Evolutionary conservation across 2,113 vertebrate genomes (phyloP).

Genomic region (Orycteropus afer): DNA sequence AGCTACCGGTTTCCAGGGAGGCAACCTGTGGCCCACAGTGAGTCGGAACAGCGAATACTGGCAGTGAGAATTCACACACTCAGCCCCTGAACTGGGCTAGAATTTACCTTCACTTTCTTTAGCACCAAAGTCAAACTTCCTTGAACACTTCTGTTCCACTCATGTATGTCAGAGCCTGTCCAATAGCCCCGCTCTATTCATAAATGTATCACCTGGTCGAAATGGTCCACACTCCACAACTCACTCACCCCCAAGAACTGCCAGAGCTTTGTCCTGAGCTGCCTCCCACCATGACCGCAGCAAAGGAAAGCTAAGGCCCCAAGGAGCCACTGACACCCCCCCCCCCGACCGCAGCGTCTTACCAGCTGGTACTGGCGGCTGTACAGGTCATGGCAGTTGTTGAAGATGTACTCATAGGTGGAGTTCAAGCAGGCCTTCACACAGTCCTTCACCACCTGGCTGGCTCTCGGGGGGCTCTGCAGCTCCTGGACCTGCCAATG

Average conservation of each 20-base stretch:
- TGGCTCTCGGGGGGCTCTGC: constrained; percentile 97
- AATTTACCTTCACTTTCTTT: constrained; percentile 32
- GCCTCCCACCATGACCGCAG: background rate
- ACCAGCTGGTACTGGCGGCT: constrained; percentile 94
- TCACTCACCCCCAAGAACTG: background rate
- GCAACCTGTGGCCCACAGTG: background rate
- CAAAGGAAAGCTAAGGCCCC: constrained; percentile 19
- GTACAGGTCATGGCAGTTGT: constrained; percentile 97
- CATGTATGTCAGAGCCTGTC: background rate
- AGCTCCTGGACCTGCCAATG: constrained; percentile 94
- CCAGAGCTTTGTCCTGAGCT: constrained; percentile 35
- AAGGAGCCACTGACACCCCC: background rate
- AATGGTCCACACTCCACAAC: background rate
- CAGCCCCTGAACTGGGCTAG: background rate
- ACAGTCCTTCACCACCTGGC: constrained; percentile 98
- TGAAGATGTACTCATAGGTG: constrained; percentile 98
- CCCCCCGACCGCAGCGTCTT: constrained; percentile 45
- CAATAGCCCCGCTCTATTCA: background rate
- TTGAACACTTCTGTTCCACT: constrained; percentile 26
- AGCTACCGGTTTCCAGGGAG: constrained; percentile 26
- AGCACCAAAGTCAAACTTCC: constrained; percentile 45
- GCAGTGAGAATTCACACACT: constrained; percentile 26
- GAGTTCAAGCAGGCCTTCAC: constrained; percentile 99
- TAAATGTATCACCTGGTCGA: constrained; percentile 1
- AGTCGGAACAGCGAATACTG: constrained; percentile 48